Conservation (phyloP, 1,140 invertebrate species). For the Stegodyphus mimosarum region DNA sequence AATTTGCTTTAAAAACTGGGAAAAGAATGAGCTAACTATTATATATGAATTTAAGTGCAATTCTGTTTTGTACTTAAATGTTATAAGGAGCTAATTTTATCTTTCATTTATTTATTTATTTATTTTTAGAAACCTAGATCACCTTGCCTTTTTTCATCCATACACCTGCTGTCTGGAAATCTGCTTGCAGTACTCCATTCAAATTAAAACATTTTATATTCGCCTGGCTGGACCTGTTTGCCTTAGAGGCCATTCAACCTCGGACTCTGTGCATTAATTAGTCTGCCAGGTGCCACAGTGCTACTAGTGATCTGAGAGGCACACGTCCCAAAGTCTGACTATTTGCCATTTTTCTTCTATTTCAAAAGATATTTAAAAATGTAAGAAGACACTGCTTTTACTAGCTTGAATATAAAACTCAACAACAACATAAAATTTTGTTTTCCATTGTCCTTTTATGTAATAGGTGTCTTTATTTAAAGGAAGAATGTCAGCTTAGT, state of each 20-base stretch:
- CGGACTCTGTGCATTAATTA: conserved; percentile 47
- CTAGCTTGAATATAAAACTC: conserved; percentile 5
- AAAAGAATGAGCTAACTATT: too few relatives aligned
- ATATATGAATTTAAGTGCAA: too few relatives aligned
- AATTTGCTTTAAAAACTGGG: too few relatives aligned
- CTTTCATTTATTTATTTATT: not conserved
- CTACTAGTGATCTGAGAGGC: conserved; percentile 25
- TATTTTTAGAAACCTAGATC: conserved; percentile 32
- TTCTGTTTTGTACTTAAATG: too few relatives aligned
- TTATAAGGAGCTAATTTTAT: not conserved
- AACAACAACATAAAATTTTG: not conserved
- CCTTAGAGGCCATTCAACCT: conserved; percentile 52
- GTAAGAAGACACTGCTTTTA: not conserved
- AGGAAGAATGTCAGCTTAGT: not conserved
- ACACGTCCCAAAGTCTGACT: conserved; percentile 25
- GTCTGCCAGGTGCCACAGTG: conserved; percentile 41
- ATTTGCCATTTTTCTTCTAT: conserved; percentile 42
- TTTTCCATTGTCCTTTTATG: conserved; percentile 1
- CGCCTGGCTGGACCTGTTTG: conserved; percentile 56
- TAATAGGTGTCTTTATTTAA: not conserved
- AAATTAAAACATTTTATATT: conserved; percentile 55
- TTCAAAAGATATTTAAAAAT: conserved; percentile 24
- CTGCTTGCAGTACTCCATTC: conserved; percentile 59
- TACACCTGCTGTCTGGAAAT: conserved; percentile 58
- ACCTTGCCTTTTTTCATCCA: conserved; percentile 56